Evolutionary conservation across 2,888 invertebrate genomes (phyloP).

Genomic region (Lampropteryx suffumata): DNA sequence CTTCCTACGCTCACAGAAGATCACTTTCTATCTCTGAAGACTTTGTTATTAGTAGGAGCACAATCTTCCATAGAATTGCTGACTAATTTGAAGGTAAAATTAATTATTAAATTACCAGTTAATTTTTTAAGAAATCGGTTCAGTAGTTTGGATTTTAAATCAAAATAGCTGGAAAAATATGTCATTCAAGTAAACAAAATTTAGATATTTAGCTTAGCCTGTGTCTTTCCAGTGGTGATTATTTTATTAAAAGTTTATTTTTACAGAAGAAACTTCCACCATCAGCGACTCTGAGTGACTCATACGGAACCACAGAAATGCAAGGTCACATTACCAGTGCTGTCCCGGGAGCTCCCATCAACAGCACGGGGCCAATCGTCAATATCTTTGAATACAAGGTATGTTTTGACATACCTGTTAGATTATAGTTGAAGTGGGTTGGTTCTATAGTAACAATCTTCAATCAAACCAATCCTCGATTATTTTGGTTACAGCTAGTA

Average conservation of each 20-base stretch:
- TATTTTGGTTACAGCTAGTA: conserved; percentile 39
- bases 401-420: no score
- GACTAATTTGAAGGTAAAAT: conserved; percentile 33
- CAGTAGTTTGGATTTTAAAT: no score
- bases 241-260: no score
- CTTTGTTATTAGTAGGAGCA: conserved; percentile 45
- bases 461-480: conserved; percentile 12
- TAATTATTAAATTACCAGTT: no score
- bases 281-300: conserved; percentile 39
- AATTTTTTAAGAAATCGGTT: no score
- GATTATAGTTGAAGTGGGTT: no score
- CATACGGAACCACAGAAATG: conserved; percentile 53
- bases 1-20: conserved; percentile 32
- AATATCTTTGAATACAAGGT: conserved; percentile 38
- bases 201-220: no score
- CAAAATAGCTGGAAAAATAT: no score
- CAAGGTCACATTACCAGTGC: conserved; percentile 46
- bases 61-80: conserved; percentile 38
- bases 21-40: conserved; percentile 46
- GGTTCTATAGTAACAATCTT: no score
- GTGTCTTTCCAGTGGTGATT: no score
- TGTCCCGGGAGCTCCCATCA: conserved; percentile 32
- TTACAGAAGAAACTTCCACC: conserved; percentile 45
- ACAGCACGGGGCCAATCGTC: conserved; percentile 42
- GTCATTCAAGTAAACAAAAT: no score